Conservation (phyloP, 2,888 invertebrate species). For the Orthosia gothica region DNA sequence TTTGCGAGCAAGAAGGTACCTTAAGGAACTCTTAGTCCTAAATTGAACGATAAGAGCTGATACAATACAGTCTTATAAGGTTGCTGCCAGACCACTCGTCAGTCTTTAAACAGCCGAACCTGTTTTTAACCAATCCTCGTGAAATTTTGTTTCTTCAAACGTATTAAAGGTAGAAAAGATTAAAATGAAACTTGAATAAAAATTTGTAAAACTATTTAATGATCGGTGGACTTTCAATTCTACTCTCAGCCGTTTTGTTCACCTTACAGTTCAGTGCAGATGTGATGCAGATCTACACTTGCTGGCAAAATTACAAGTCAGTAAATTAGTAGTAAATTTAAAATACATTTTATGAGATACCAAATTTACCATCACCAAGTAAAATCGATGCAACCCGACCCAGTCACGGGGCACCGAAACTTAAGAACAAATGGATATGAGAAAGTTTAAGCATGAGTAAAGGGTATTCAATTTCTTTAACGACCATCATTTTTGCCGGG, state of each 20-base stretch:
- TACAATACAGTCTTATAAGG: background rate
- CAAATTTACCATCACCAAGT: background rate
- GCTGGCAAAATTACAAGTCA: background rate
- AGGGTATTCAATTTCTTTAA: slow-evolving; percentile 87
- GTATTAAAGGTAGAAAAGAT: too few relatives aligned
- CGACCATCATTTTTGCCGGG: slow-evolving; percentile 85
- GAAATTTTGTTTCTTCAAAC: background rate
- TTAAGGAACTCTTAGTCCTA: too few relatives aligned
- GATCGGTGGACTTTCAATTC: background rate
- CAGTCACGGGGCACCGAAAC: slow-evolving; percentile 63
- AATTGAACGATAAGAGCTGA: background rate
- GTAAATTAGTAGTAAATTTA: background rate
- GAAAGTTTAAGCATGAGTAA: slow-evolving; percentile 82
- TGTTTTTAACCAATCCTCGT: background rate
- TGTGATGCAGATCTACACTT: slow-evolving; percentile 4
- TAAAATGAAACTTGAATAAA: too few relatives aligned
- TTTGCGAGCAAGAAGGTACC: too few relatives aligned
- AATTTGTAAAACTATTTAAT: too few relatives aligned
- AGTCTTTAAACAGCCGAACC: background rate
- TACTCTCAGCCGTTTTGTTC: background rate
- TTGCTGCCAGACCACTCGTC: background rate
- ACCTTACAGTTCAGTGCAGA: slow-evolving; percentile 12
- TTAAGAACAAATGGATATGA: slow-evolving; percentile 72
- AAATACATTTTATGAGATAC: background rate
- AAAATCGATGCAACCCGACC: slow-evolving; percentile 32